Base-by-base conservation (phyloP, 2,113 vertebrate genomes). In the Tricholaema leucomelas region DNA sequence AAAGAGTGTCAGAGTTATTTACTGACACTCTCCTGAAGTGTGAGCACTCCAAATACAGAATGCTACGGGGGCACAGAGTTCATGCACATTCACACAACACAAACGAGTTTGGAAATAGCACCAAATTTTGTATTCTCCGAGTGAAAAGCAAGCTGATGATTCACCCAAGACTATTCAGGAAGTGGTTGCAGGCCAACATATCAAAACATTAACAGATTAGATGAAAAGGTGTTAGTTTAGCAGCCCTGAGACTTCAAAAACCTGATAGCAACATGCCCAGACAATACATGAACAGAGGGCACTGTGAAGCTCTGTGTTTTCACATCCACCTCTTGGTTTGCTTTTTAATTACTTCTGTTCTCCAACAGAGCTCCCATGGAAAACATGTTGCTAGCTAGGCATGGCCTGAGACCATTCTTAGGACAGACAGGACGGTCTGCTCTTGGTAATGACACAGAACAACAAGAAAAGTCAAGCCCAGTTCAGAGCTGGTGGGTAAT, bases 211-310 rank as follows among this genome's bases (percentile, higher is more conserved):
- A 90, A 64, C 46, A 71, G 87, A 85, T 70, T 15, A 76, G 67
- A 82, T 30, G 60, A 75, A 73, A 55, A 91, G 79, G 84, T 55
- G 67, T 85, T 52, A 91, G 64, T 55, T 91, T 35, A 63, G 78
- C 78, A 85, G 91, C 78, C 59, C 71, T n/a, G 6, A 50, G 71
- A 81, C 81, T 89, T 91, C 63, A 87, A 59, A 89, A 72, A 73
- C 24, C 52, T 21, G 55, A 76, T 1, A 73, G 50, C 67, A 92
- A 76, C 74, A 73, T 12, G 75, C 40, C 55, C 81, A 94, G 63
- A 85, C 85, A 93, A 79, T 30, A 66, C 85, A 70, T 3, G 63
- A 95, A 82, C 35, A 23, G 44, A 56, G 75, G 46, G 25, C 79
- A 82, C 33, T 0, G 6, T 46, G 78, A 58, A 91, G 78, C 89